Evolutionary conservation across 2,888 invertebrate genomes (phyloP).

Genomic region (Spatulosminthurus flaviceps): DNA sequence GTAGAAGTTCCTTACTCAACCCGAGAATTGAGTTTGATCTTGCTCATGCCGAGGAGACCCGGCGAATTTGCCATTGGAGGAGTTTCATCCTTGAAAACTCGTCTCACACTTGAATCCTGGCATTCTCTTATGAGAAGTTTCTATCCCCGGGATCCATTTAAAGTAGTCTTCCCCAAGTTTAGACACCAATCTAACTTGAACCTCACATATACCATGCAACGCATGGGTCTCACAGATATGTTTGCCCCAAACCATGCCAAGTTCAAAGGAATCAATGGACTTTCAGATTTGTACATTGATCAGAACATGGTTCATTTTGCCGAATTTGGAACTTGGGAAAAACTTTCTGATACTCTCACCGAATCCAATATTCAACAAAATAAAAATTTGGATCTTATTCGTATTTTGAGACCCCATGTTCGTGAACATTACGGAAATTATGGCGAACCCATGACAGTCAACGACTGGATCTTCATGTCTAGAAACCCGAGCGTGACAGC

Average conservation of each 20-base stretch:
- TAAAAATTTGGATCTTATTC: slow-evolving; percentile 62
- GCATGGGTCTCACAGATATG: slow-evolving; percentile 83
- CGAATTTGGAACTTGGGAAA: slow-evolving; percentile 63
- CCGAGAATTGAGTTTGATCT: slow-evolving; percentile 78
- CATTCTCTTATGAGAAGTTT: slow-evolving; percentile 58
- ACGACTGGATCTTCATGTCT: slow-evolving; percentile 62
- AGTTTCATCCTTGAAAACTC: slow-evolving; percentile 61
- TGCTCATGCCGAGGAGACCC: slow-evolving; percentile 80
- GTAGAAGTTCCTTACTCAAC: slow-evolving; percentile 76
- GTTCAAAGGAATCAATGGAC: slow-evolving; percentile 83
- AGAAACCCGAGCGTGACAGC: slow-evolving; percentile 44
- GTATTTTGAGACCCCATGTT: slow-evolving; percentile 55
- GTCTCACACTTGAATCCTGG: slow-evolving; percentile 62
- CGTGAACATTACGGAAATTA: slow-evolving; percentile 62
- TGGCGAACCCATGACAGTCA: slow-evolving; percentile 61
- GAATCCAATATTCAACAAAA: slow-evolving; percentile 53
- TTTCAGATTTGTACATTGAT: slow-evolving; percentile 78
- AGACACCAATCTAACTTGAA: slow-evolving; percentile 82
- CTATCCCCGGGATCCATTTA: slow-evolving; percentile 61
- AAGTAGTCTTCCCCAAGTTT: slow-evolving; percentile 76
- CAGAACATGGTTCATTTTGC: slow-evolving; percentile 62
- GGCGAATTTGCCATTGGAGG: slow-evolving; percentile 63
- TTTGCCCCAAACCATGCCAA: slow-evolving; percentile 81
- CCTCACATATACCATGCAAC: slow-evolving; percentile 78
- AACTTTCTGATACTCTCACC: slow-evolving; percentile 60